These are phyloP conservation scores for Isurus oxyrinchus DNA, from an alignment of 2,113 vertebrate genomes.

Conservation along the genomic window DNA sequence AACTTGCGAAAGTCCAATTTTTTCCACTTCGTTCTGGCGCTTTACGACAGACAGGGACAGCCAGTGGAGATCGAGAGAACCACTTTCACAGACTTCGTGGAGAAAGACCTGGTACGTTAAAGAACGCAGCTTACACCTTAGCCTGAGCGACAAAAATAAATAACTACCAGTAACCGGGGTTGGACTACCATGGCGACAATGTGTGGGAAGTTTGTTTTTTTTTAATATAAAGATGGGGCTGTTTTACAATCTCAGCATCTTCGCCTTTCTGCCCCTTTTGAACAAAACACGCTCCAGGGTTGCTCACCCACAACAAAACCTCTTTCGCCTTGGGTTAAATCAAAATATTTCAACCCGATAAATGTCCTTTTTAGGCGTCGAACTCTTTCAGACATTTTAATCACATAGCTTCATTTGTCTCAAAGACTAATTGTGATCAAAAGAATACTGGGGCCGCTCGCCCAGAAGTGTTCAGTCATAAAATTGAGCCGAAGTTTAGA, in stretches of 20 bases:
- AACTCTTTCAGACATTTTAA: background rate
- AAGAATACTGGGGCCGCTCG: background rate
- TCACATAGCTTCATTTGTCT: background rate
- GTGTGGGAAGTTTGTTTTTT: background rate
- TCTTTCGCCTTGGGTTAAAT: background rate
- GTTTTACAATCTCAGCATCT: background rate
- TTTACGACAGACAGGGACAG: constrained; percentile 96
- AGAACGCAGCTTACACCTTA: background rate
- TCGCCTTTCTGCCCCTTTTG: background rate
- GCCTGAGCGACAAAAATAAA: background rate
- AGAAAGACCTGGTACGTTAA: constrained; percentile 24
- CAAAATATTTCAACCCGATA: background rate
- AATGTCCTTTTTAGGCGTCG: background rate
- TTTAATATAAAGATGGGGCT: background rate
- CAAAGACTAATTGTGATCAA: background rate
- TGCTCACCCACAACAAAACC: too few relatives aligned
- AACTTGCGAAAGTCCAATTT: constrained; percentile 97
- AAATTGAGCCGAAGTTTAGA: background rate
- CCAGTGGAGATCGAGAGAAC: constrained; percentile 58
- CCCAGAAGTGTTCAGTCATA: background rate
- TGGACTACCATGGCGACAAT: background rate
- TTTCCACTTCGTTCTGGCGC: constrained; percentile 97
- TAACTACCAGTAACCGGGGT: background rate
- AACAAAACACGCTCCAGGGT: background rate
- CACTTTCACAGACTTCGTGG: constrained; percentile 28